Conservation (phyloP, 64 coral and sea anemone species). For the Montipora capricornis region DNA sequence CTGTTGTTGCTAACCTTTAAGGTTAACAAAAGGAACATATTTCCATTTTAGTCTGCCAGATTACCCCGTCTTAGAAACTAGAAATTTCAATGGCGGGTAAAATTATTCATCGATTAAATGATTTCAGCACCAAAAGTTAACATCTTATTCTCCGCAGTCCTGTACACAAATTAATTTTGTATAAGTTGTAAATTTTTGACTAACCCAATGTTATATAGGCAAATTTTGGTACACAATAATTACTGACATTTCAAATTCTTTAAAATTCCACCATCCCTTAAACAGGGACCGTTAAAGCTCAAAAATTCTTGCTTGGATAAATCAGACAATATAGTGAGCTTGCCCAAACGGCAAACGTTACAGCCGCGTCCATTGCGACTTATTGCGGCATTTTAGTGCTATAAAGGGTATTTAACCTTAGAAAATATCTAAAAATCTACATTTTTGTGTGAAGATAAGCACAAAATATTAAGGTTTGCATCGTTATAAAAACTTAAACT, state of each 20-base stretch:
- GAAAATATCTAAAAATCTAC: conserved; percentile 42
- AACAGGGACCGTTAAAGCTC: background rate
- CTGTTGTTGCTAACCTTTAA: background rate
- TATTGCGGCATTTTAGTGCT: background rate
- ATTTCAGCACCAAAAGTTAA: background rate
- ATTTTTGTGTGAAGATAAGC: background rate
- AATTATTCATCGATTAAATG: background rate
- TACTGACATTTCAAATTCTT: conserved; percentile 20
- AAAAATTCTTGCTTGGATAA: background rate
- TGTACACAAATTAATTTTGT: conserved; percentile 57
- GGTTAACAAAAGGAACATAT: background rate
- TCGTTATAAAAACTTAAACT: conserved; percentile 33
- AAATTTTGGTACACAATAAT: conserved; percentile 31
- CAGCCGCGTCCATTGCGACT: background rate
- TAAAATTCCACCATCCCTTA: background rate
- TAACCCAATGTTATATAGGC: background rate
- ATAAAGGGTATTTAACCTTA: background rate
- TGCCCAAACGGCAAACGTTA: background rate
- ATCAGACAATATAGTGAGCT: background rate
- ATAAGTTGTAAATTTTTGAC: conserved; percentile 30
- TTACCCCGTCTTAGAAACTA: conserved; percentile 10
- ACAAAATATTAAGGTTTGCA: background rate
- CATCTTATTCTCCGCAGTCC: background rate
- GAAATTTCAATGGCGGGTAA: background rate
- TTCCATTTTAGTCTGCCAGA: background rate